A percentile compares a stretch with the other conserved stretches of the same genome.
phyloP scores from a whole-genome alignment of 2,888 invertebrate species.

The Spicauda simplicius region DNA sequence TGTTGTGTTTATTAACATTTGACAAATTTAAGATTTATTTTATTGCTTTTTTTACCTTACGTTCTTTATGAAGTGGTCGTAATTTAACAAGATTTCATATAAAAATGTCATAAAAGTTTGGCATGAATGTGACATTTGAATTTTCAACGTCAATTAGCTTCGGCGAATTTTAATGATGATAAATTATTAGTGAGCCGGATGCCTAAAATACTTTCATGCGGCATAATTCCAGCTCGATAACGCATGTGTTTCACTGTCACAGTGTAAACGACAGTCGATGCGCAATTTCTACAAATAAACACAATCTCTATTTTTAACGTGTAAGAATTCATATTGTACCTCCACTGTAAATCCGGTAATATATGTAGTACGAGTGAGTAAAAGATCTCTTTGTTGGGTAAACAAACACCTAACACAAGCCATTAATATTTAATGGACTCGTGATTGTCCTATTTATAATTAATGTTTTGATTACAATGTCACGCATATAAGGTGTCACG shows the following conservation, averaged over 20 bases:
- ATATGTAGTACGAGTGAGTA: too few species aligned
- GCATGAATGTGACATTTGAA: slow-evolving; percentile 12
- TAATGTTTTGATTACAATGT: slow-evolving; percentile 14
- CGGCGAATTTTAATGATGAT: slow-evolving; percentile 19
- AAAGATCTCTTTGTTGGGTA: neutral
- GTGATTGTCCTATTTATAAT: slow-evolving; percentile 5
- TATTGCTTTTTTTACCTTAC: too few species aligned
- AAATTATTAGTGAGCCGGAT: slow-evolving; percentile 18
- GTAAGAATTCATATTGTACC: too few species aligned
- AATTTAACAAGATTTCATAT: neutral
- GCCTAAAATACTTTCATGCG: slow-evolving; percentile 15
- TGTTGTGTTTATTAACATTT: too few species aligned
- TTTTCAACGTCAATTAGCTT: slow-evolving; percentile 23
- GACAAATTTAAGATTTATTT: too few species aligned
- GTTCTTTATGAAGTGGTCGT: too few species aligned
- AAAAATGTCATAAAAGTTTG: slow-evolving; percentile 7
- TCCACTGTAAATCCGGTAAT: too few species aligned
- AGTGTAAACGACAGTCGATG: neutral
- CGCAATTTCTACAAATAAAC: neutral
- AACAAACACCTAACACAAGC: neutral
- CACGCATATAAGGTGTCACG: neutral
- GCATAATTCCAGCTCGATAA: slow-evolving; percentile 3
- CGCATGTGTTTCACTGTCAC: neutral
- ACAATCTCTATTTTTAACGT: too few species aligned
- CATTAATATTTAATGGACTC: slow-evolving; percentile 8